These are phyloP conservation scores for Pampusana beccarii DNA, from an alignment of 2,113 vertebrate genomes.

Conservation along the genomic window DNA sequence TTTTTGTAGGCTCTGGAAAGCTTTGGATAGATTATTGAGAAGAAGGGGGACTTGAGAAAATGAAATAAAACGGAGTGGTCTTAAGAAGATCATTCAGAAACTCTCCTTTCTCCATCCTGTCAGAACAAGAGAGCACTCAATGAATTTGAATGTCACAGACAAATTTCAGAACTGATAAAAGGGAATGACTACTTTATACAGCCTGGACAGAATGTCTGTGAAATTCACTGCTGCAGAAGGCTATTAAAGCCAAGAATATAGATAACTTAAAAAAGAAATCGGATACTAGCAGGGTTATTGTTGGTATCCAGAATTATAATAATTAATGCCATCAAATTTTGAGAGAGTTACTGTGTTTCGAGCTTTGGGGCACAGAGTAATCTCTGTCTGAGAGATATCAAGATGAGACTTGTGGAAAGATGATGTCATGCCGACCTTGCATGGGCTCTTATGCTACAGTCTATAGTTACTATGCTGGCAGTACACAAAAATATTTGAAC, in stretches of 20 bases:
- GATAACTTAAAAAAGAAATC: background rate
- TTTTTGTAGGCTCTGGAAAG: background rate
- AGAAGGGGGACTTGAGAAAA: background rate
- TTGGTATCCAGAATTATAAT: background rate
- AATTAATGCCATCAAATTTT: background rate
- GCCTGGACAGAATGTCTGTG: background rate
- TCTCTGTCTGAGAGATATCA: background rate
- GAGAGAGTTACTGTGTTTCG: background rate
- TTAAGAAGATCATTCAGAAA: background rate
- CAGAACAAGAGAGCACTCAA: background rate
- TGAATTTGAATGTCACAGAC: background rate
- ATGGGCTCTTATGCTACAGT: background rate
- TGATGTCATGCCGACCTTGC: background rate
- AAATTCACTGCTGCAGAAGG: background rate
- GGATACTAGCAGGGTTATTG: background rate
- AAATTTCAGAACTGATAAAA: background rate
- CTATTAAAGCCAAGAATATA: background rate
- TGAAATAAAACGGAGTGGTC: background rate
- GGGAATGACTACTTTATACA: background rate
- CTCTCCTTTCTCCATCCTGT: background rate
- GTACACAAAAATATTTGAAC: background rate
- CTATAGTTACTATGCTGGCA: background rate
- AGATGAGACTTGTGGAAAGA: background rate
- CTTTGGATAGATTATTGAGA: background rate
- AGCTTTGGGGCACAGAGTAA: background rate